phyloP scores from a whole-genome alignment of 1,140 invertebrate species.

The Trachymyrmex septentrionalis region DNA sequence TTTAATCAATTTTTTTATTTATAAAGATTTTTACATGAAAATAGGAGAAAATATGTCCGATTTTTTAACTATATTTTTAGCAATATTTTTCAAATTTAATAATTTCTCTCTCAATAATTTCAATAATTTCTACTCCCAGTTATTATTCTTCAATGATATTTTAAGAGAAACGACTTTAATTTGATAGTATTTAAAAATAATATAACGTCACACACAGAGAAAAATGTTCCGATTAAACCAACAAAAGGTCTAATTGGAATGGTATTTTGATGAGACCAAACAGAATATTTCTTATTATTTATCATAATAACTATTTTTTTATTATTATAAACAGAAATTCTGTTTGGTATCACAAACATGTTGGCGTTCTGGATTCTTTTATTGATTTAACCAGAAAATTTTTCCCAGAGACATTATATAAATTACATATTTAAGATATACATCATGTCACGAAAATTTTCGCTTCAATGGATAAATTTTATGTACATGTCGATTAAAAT shows the following conservation, averaged over 20 bases:
- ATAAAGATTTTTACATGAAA: neutral
- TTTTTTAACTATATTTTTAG: neutral
- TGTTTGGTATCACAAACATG: no score
- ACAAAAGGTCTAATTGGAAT: no score
- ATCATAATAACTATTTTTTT: no score
- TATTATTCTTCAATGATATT: slow-evolving; percentile 7
- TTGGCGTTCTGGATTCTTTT: no score
- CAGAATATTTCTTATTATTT: no score
- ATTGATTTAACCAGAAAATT: no score
- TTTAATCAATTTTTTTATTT: neutral
- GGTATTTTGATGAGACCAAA: no score
- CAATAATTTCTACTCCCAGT: neutral
- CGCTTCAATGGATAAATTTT: slow-evolving; percentile 15
- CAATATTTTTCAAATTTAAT: neutral
- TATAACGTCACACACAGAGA: neutral
- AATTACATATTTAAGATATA: slow-evolving; percentile 18
- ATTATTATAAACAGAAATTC: no score
- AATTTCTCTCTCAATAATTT: no score
- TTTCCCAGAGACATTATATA: neutral
- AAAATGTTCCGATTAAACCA: no score
- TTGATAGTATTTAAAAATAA: neutral
- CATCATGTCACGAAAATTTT: slow-evolving; percentile 20
- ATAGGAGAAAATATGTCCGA: neutral
- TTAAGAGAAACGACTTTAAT: neutral
- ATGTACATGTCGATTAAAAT: slow-evolving; percentile 40